Evolutionary conservation across 2,888 invertebrate species (phyloP), one percentile per base, ranked within the genome.

Genomic region (Autographa pulchrina): DNA sequence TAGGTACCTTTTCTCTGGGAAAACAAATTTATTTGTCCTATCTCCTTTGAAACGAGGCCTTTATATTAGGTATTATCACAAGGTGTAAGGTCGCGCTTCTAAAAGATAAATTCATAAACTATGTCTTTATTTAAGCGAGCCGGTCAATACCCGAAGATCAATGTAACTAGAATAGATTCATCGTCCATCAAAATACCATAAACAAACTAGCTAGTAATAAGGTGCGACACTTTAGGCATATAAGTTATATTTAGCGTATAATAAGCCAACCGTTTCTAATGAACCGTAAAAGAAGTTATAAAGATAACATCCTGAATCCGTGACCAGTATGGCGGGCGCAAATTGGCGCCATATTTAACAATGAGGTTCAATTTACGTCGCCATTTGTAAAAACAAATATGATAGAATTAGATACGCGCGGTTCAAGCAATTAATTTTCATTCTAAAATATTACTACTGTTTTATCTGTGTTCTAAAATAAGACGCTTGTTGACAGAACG

Each of bases 221-320:
- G 3, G 58, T 56, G 62, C 59, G 63, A 38, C 31, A 62, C 38
- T 5, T 41, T 38, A 41, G 56, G 31, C 35, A 41, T 59, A 54
- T 65, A 11, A 52, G 31, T 58, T 66, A 8, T 56, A 61, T 43
- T 52, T 38, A 35, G 32, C 43, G 54, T 52, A 11, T 66, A 66
- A 43, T 54, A 66, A 56, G 48, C 25, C 32, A 32, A 20, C 32
- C 32, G 38, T 70, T 18, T 65, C 31, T 74, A 74, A 74, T 74
- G 6, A 61, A 59, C 32, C 68, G 16, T 43, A 77, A 77, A 72
- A 64, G 48, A 63, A 61, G 48, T 32, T 60, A 38, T 32, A 38
- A 43, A 35, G 18, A 18, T 74, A 56, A 75, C 71, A 77, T 79
- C 64, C 76, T 71, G 71, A 65, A 68, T 63, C 62, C 65, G 62